Base-by-base conservation (phyloP, 2,113 vertebrate genomes). In the Pygoscelis adeliae region DNA sequence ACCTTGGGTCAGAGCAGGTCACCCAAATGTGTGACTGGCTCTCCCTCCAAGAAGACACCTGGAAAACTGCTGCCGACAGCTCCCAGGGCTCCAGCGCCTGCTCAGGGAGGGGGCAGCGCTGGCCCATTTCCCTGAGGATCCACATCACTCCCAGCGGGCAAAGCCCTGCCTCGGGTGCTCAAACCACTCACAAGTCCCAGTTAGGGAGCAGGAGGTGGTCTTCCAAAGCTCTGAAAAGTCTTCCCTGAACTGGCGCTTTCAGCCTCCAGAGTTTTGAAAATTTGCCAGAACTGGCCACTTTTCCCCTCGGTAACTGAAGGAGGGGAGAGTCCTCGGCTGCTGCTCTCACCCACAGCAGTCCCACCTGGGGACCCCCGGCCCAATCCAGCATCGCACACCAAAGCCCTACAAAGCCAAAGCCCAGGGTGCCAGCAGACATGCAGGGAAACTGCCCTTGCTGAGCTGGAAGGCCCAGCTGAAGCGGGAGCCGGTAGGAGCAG, bases 61-160 rank as follows among this genome's bases (percentile, higher is more conserved):
- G 76, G 59, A n/a, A 66, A 76, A 58, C 8, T 2, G 32, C 84
- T 73, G 56, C 74, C 69, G 15, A 12, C 15, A 29, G 69, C 21
- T 52, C 61, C 49, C 49, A 25, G 15, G 32, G 55, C 27, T 83
- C 55, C 81, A 65, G 82, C 10, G 1, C 50, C 30, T 21, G 32
- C 56, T 70, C 29, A 27, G 50, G 52, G 61, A 25, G 0, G 1
- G 50, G n/a, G 17, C n/a, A 53, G 16, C 1, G 1, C 30, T 12
- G 36, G 23, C 42, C 46, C 40, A 0, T 17, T 36, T 52, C n/a
- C 52, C 79, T 20, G 29, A 36, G 25, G 55, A 85, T 16, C 36
- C 32, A 49, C 56, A 11, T 21, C 26, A 26, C 17, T 16, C 26
- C 32, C 53, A 26, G 36, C 4, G 1, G 38, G 38, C 42, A 58